Conservation (phyloP, 2,797 vertebrate species). For the Oreochromis grahami region DNA sequence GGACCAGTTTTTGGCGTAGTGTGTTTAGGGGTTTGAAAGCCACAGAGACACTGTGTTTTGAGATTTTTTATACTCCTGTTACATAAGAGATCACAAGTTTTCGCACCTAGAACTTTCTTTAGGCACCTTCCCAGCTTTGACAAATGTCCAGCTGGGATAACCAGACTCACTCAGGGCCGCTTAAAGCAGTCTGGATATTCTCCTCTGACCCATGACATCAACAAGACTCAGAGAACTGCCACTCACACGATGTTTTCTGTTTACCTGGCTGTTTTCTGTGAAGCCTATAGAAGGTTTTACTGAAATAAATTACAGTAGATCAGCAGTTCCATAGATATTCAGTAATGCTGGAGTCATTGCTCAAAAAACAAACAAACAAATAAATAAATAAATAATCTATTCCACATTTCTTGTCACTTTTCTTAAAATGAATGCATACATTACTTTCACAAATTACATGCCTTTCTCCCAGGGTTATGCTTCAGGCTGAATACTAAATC, state of each 20-base stretch:
- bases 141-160: not conserved
- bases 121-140: not conserved
- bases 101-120: accelerated
- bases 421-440: not conserved
- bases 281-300: not conserved
- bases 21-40: not conserved
- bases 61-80: not conserved
- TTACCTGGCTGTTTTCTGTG: not conserved
- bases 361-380: not conserved
- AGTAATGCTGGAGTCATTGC: not conserved
- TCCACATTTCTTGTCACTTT: accelerated
- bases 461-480: not conserved
- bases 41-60: not conserved
- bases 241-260: not conserved
- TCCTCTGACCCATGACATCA: not conserved
- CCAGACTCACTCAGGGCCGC: not conserved
- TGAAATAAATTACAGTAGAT: accelerated
- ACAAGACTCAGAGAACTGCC: not conserved
- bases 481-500: not conserved
- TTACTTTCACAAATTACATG: not conserved
- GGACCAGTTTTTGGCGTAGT: not conserved
- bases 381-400: not conserved
- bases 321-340: not conserved
- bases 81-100: not conserved
- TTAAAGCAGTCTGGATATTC: not conserved